These are phyloP conservation scores for Plagodis dolabraria DNA, from an alignment of 2,888 invertebrate genomes.

Conservation along the genomic window DNA sequence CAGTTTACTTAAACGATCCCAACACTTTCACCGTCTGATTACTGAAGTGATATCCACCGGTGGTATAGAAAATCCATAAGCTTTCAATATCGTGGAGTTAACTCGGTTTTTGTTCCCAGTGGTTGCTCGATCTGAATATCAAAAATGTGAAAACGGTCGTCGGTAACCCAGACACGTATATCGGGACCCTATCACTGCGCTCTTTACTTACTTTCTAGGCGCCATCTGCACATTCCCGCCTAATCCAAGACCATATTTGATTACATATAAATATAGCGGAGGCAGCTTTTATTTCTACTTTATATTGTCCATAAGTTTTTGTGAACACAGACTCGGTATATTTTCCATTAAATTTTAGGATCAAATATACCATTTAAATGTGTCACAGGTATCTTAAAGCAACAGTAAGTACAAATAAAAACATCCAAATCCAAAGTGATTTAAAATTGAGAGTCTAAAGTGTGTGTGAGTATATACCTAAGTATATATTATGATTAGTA, in stretches of 20 bases:
- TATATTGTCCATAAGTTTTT: constrained; percentile 23
- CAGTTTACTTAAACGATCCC: constrained; percentile 41
- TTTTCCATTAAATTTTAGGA: no score
- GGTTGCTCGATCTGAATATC: constrained; percentile 82
- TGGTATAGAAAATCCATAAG: constrained; percentile 82
- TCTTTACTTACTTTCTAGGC: constrained; percentile 81
- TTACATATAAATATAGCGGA: constrained; percentile 69
- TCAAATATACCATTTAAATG: no score
- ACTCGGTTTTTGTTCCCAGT: constrained; percentile 82
- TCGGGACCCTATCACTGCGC: constrained; percentile 83
- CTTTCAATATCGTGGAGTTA: constrained; percentile 82
- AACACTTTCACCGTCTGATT: constrained; percentile 60
- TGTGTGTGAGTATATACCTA: no score
- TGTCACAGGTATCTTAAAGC: no score
- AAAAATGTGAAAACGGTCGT: constrained; percentile 81
- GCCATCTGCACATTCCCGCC: constrained; percentile 82
- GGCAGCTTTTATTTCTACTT: constrained; percentile 45
- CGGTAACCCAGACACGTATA: constrained; percentile 81
- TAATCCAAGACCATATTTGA: constrained; percentile 81
- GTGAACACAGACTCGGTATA: constrained; percentile 6
- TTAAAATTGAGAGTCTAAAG: no score
- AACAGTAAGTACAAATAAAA: no score
- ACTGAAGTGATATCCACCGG: constrained; percentile 63
- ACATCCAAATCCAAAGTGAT: no score
- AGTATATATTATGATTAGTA: no score